Percentiles rank a stretch among this genome's conserved stretches.
Conservation (phyloP, 2,797 vertebrate species). For the Acrossocheilus wenchowensis region DNA sequence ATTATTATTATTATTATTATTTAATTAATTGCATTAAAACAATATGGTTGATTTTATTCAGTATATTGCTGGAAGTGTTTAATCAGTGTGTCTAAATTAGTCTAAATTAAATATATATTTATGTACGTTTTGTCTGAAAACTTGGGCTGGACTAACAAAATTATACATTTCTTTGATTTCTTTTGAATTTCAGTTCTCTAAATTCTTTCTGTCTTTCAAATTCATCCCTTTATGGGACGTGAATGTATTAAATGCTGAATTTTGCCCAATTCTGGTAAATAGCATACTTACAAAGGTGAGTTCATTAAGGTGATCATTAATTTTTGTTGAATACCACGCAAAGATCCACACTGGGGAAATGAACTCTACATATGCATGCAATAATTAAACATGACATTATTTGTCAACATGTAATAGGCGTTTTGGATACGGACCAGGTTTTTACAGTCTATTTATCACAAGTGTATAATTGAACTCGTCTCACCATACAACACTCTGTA, state of each 20-base stretch:
- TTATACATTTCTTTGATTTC: not conserved
- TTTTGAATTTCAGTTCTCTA: not conserved
- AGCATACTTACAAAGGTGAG: not conserved
- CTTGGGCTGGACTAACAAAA: not conserved
- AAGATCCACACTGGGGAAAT: not conserved
- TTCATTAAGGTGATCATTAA: not conserved
- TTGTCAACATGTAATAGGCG: slow-evolving; percentile 8
- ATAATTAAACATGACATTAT: slow-evolving; percentile 48
- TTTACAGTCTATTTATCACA: slow-evolving; percentile 42
- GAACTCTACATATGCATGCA: slow-evolving; percentile 13
- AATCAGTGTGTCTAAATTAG: not conserved
- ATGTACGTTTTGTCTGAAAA: not conserved
- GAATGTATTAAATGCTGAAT: too few species aligned
- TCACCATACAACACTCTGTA: not conserved
- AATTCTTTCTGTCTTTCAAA: not conserved
- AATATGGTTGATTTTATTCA: too few species aligned
- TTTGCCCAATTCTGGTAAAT: not conserved
- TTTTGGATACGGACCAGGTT: slow-evolving; percentile 36
- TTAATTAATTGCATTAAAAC: not conserved
- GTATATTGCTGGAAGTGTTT: not conserved
- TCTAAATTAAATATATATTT: not conserved
- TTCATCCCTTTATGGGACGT: too few species aligned
- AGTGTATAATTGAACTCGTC: slow-evolving; percentile 31
- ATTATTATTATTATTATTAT: not conserved
- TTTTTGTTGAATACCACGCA: not conserved